A percentile compares a stretch with the other conserved stretches of the same genome.
Evolutionary conservation across 2,797 vertebrate species (phyloP).

Genomic region (Echeneis naucrates): DNA sequence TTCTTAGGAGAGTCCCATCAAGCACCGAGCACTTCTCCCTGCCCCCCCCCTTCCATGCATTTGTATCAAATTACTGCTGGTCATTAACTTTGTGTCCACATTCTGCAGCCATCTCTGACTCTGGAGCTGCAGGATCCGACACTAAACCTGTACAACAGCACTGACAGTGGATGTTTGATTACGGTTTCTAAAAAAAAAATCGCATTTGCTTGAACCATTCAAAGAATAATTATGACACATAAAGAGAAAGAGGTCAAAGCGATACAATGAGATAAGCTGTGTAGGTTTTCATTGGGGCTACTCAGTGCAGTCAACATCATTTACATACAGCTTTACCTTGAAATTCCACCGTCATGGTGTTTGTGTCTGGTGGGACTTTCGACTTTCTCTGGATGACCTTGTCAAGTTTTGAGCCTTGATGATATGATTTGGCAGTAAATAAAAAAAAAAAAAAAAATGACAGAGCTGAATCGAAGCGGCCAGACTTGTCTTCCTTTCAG

Average conservation of each 20-base stretch:
- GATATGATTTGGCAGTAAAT: too few species aligned
- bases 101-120: background rate
- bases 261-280: slow-evolving; percentile 4
- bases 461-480: too few species aligned
- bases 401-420: too few species aligned
- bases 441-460: too few species aligned
- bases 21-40: background rate
- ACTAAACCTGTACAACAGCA: too few species aligned
- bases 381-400: too few species aligned
- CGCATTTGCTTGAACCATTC: too few species aligned
- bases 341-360: background rate
- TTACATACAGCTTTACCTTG: background rate
- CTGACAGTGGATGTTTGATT: too few species aligned
- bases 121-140: too few species aligned
- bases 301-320: background rate
- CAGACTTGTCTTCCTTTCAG: background rate
- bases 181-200: too few species aligned
- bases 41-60: background rate
- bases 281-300: background rate
- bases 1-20: background rate
- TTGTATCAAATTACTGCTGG: background rate
- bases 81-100: background rate
- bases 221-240: background rate
- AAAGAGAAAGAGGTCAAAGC: background rate
- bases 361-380: too few species aligned